Percentiles rank a stretch among this genome's conserved stretches.
phyloP scores from a whole-genome alignment of 2,888 invertebrate species.

The Therioaphis trifolii region DNA sequence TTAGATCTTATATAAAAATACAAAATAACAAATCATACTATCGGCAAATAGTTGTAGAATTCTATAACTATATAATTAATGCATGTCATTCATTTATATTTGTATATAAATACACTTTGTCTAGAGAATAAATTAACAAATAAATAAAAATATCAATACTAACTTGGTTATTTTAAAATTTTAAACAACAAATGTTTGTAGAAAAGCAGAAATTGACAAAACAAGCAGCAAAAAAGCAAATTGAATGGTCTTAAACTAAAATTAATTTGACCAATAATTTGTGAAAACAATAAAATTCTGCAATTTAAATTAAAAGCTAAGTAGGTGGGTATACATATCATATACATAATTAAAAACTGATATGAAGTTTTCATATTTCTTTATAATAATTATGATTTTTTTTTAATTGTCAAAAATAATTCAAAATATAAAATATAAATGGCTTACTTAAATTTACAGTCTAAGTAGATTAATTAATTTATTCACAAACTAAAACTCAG shows the following conservation, averaged over 20 bases:
- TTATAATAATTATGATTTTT: no score
- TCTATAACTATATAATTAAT: no score
- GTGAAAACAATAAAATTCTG: constrained; percentile 14
- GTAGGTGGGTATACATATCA: neutral
- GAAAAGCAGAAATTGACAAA: constrained; percentile 38
- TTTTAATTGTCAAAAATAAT: no score
- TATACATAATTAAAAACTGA: neutral
- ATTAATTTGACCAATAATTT: neutral
- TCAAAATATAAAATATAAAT: no score
- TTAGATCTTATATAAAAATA: no score
- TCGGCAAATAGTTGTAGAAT: no score
- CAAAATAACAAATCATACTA: no score
- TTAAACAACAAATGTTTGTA: neutral
- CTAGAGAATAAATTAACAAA: neutral
- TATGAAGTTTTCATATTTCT: neutral
- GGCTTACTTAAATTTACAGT: no score
- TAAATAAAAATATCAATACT: constrained; percentile 17
- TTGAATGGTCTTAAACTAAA: neutral
- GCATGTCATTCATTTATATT: no score
- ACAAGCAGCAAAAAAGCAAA: constrained; percentile 33
- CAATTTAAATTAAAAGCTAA: constrained; percentile 20
- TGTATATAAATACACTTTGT: no score
- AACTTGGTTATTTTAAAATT: neutral
- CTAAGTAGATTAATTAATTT: no score
- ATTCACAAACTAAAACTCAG: no score